phyloP scores from a whole-genome alignment of 2,888 invertebrate genomes.

The Athalia cordata region DNA sequence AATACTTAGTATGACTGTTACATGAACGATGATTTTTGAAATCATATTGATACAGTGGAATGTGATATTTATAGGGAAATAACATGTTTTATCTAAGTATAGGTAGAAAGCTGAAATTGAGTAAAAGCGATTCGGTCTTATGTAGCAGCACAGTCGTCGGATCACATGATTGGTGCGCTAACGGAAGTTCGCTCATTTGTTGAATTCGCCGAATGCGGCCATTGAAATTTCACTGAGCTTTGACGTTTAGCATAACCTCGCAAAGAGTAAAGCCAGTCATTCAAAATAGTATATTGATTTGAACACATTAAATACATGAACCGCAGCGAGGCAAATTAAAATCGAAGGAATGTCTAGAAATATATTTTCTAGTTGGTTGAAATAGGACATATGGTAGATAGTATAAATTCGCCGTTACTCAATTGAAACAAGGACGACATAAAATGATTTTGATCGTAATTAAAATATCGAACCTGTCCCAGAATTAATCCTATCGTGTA shows the following conservation, averaged over 20 bases:
- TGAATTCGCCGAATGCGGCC: no score
- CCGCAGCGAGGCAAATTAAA: conserved; percentile 6
- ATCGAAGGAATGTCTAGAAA: not conserved
- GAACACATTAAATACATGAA: conserved; percentile 13
- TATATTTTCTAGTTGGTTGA: conserved; percentile 51
- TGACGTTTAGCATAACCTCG: conserved; percentile 39
- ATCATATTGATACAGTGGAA: no score
- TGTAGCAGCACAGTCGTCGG: not conserved
- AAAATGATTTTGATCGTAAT: conserved; percentile 27
- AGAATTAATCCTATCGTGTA: conserved; percentile 85
- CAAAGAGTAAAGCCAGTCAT: not conserved
- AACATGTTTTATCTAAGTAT: no score
- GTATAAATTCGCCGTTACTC: conserved; percentile 54
- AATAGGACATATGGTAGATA: conserved; percentile 33
- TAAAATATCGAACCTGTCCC: conserved; percentile 81
- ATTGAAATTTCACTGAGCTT: not conserved
- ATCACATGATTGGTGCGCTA: not conserved
- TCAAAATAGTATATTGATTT: not conserved
- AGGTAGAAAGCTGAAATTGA: no score
- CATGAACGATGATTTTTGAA: no score
- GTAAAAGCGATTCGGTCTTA: no score
- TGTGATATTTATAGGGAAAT: no score
- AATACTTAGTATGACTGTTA: no score
- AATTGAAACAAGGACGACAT: conserved; percentile 47
- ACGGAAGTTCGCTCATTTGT: no score